Percentiles rank a stretch among this genome's conserved stretches.
Evolutionary conservation across 2,113 vertebrate genomes (phyloP).

Genomic region (Stomatorhinus ivindoensis): DNA sequence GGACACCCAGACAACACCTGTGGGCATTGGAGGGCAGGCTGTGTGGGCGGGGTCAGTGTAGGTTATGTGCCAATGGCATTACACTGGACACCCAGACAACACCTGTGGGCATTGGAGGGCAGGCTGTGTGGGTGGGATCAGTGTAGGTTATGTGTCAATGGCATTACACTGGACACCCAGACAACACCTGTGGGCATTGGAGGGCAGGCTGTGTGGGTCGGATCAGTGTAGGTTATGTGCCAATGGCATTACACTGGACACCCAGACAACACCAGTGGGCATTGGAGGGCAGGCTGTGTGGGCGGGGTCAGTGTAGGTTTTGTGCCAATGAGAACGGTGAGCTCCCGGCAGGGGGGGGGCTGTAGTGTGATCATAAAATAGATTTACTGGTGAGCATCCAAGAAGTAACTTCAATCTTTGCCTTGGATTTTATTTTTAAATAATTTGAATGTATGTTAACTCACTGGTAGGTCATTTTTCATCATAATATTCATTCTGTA

Average conservation of each 20-base stretch:
- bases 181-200: background rate
- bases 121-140: background rate
- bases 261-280: background rate
- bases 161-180: background rate
- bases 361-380: background rate
- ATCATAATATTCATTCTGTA: background rate
- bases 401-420: background rate
- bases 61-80: background rate
- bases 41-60: background rate
- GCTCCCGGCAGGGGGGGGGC: background rate
- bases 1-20: background rate
- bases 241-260: background rate
- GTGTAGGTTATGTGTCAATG: background rate
- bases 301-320: background rate
- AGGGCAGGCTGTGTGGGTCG: background rate
- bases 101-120: background rate
- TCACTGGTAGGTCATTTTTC: background rate
- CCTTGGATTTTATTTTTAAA: background rate
- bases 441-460: background rate
- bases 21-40: background rate
- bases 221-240: background rate
- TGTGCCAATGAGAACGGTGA: background rate
- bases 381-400: background rate
- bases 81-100: background rate
- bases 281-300: background rate